A percentile compares a stretch with the other conserved stretches of the same genome.
phyloP scores from a whole-genome alignment of 23 tunicate genomes.

The Halocynthia roretzi region DNA sequence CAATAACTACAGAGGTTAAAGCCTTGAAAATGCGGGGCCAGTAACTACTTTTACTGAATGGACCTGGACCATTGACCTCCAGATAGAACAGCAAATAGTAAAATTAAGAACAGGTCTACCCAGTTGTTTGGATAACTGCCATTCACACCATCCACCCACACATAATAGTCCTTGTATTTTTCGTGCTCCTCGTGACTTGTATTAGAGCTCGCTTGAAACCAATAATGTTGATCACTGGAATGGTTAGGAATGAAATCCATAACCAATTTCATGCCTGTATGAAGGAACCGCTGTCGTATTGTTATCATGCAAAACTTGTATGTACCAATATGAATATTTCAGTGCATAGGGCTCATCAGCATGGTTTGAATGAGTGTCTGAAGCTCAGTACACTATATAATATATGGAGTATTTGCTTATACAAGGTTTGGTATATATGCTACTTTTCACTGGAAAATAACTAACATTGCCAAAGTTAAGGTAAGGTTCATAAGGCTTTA shows the following conservation, averaged over 20 bases:
- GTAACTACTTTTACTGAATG: no score
- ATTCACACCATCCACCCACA: constrained; percentile 48
- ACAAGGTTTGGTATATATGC: neutral
- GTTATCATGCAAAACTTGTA: neutral
- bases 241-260: constrained; percentile 92
- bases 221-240: constrained; percentile 42
- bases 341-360: neutral
- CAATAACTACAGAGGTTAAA: no score
- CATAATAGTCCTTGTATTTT: constrained; percentile 63
- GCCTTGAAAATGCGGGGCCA: no score
- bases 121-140: constrained; percentile 74
- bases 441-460: no score
- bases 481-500: no score
- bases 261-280: constrained; percentile 61
- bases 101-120: constrained; percentile 14
- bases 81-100: no score
- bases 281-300: neutral
- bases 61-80: no score
- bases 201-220: constrained; percentile 74
- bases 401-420: neutral
- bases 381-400: neutral
- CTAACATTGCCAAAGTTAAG: no score
- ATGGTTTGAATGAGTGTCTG: neutral
- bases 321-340: neutral
- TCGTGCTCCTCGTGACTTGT: constrained; percentile 33